Evolutionary conservation across 2,113 vertebrate species (phyloP).

Genomic region (Mormyrus lacerda): DNA sequence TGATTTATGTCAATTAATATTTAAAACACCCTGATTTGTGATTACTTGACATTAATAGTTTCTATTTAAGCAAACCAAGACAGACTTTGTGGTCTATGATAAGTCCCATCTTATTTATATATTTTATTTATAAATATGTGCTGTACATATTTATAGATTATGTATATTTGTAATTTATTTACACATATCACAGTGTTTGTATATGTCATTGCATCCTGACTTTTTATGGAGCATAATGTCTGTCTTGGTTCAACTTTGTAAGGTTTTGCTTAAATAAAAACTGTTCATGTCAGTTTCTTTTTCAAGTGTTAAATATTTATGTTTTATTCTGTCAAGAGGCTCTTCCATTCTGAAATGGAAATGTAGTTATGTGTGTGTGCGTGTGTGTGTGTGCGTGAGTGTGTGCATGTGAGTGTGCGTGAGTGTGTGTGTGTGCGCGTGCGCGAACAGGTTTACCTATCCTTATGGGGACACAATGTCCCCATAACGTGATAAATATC

Average conservation of each 20-base stretch:
- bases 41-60: not conserved
- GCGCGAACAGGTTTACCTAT: too few relatives aligned
- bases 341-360: conserved; percentile 2
- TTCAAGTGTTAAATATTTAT: not conserved
- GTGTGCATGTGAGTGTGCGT: not conserved
- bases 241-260: not conserved
- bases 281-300: not conserved
- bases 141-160: not conserved
- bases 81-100: not conserved
- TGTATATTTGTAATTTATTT: not conserved
- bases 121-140: not conserved
- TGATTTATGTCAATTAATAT: not conserved
- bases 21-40: not conserved
- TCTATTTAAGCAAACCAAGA: not conserved
- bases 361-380: conserved; percentile 11
- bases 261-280: not conserved
- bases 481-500: too few relatives aligned
- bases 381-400: not conserved
- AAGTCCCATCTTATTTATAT: not conserved
- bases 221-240: not conserved
- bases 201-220: not conserved
- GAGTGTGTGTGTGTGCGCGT: not conserved
- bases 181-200: not conserved
- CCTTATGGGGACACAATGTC: too few relatives aligned
- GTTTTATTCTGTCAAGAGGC: not conserved